Percentiles rank a stretch among this genome's conserved stretches.
Conservation (phyloP, 2,888 invertebrate species). For the Ceratothoa steindachneri region DNA sequence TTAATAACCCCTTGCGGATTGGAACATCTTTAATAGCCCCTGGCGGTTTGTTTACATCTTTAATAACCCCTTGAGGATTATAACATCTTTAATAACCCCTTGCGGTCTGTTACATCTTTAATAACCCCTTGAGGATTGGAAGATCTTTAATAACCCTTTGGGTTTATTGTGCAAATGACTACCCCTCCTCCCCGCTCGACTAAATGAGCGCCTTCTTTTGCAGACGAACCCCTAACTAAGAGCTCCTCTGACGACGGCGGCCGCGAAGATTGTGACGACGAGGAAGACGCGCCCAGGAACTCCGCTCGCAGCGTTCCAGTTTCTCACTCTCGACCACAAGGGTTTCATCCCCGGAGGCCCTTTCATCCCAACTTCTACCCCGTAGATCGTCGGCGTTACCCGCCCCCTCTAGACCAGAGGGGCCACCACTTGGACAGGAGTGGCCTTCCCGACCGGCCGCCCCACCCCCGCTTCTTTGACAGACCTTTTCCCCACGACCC, state of each 20-base stretch:
- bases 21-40: no score
- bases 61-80: no score
- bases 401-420: not conserved
- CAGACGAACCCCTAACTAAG: not conserved
- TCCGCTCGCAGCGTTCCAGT: not conserved
- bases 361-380: not conserved
- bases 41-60: no score
- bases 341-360: not conserved
- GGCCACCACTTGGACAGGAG: not conserved
- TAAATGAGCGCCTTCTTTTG: no score
- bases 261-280: constrained; percentile 5
- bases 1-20: no score
- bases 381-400: not conserved
- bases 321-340: not conserved
- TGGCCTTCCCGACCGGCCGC: not conserved
- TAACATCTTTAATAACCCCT: no score
- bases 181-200: no score
- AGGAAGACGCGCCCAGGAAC: not conserved
- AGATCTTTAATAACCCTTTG: no score
- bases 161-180: no score
- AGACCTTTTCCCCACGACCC: not conserved
- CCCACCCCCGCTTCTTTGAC: not conserved
- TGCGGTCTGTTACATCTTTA: no score
- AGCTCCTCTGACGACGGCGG: not conserved
- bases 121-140: no score